Evolutionary conservation across 2,113 vertebrate genomes (phyloP), one percentile per base, ranked within the genome.

Genomic region (Reinhardtius hippoglossoides): DNA sequence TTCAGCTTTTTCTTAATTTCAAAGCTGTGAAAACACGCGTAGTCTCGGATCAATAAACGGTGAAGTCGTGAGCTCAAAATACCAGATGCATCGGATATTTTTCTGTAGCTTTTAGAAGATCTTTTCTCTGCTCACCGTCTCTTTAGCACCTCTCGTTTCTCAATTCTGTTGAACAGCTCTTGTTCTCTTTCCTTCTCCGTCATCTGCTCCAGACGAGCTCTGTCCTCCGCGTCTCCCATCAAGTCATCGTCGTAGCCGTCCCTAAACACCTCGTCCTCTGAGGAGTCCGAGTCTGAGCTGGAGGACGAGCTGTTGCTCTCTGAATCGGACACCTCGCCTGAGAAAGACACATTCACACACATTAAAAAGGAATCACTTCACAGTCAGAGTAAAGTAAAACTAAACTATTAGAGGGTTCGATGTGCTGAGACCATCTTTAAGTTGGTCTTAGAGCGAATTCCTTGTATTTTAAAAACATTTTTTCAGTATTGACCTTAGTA

Each of bases 1-100:
- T 99, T 99, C 87, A 99, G 94, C 87, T 99, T 99, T 90, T 99
- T 98, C 91, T 99, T 99, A 44, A 99, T 99, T 95, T 99, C 98
- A 95, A 99, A 99, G 85, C 98, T 99, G 89, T 48, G 67, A 48
- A 77, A 16, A 59, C 24, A 76, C 50, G 73, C 14, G 31, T 0
- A 1, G 18, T 16, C 9, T n/a, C n/a, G 2, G 57, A 23, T 76
- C 21, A 82, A 67, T 58, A 35, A 55, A 63, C 0, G 0, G n/a
- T 48, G 9, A 67, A 8, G 21, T 48, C 15, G 15, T 1, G 6
- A 37, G 9, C 24, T 35, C 31, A 35, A 40, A 40, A 31, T 31
- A 6, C 31, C 6, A 31, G 31, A 31, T 31, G 31, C 31, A 31
- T 37, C 0, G 9, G 35, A 37, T 37, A 37, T 2, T 9, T 37